These are phyloP conservation scores for Sarotherodon lohbergeri DNA, from an alignment of 2,113 vertebrate species.

Conservation along the genomic window DNA sequence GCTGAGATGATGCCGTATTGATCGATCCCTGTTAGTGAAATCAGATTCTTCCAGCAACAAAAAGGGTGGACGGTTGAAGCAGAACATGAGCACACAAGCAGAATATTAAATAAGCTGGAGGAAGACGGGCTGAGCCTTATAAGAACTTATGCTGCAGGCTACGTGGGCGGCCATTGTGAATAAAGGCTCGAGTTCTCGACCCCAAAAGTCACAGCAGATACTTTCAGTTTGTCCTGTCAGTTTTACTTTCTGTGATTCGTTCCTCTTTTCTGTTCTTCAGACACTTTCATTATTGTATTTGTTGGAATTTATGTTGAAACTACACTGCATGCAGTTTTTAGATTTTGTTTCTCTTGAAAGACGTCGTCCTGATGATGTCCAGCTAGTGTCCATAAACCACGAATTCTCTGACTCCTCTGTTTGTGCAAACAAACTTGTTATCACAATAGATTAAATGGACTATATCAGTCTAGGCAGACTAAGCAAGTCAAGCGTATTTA, in stretches of 20 bases:
- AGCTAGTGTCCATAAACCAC: neutral
- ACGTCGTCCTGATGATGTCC: neutral
- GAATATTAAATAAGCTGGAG: neutral
- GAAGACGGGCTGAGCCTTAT: neutral
- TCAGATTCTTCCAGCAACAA: neutral
- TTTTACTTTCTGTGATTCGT: neutral
- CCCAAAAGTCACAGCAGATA: neutral
- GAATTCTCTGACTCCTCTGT: neutral
- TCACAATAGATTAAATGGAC: neutral
- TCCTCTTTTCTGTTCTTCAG: slow-evolving; percentile 19
- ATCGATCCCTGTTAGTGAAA: neutral
- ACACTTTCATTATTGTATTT: neutral
- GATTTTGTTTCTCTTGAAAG: neutral
- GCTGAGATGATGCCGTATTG: neutral
- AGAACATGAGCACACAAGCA: neutral
- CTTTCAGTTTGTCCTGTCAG: neutral
- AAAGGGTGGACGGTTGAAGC: neutral
- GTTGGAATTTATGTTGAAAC: neutral
- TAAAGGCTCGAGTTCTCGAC: neutral
- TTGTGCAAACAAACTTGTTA: neutral
- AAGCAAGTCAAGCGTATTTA: neutral
- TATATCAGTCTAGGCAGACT: neutral
- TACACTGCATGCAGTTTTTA: neutral
- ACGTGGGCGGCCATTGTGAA: neutral
- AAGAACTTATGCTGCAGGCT: neutral